These are phyloP conservation scores for Platynereis dumerilii DNA, from an alignment of 2,888 invertebrate genomes.

Conservation along the genomic window DNA sequence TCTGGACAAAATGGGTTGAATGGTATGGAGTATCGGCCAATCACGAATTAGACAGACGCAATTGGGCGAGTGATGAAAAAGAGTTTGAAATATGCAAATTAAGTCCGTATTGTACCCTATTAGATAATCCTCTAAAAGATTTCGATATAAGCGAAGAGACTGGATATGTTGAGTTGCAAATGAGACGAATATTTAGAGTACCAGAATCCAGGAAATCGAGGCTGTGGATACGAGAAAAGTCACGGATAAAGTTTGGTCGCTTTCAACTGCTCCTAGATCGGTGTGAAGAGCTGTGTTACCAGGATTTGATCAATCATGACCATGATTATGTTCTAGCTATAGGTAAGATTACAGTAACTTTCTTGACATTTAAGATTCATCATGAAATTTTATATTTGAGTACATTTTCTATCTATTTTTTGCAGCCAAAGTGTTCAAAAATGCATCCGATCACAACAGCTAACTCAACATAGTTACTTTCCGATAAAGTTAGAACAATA, in stretches of 20 bases:
- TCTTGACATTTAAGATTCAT: too few relatives aligned
- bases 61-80: slow-evolving; percentile 39
- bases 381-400: too few relatives aligned
- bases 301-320: slow-evolving; percentile 29
- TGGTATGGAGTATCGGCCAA: slow-evolving; percentile 42
- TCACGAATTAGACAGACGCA: slow-evolving; percentile 39
- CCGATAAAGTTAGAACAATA: too few relatives aligned
- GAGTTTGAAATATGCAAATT: slow-evolving; percentile 38
- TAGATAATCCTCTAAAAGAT: slow-evolving; percentile 35
- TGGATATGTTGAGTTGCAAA: slow-evolving; percentile 37
- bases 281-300: slow-evolving; percentile 27
- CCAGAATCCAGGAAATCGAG: slow-evolving; percentile 26
- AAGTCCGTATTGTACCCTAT: slow-evolving; percentile 35
- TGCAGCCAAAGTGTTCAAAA: too few relatives aligned
- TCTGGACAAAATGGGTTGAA: slow-evolving; percentile 42
- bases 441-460: too few relatives aligned
- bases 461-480: too few relatives aligned
- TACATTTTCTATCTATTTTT: too few relatives aligned
- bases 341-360: too few relatives aligned
- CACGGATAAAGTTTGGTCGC: slow-evolving; percentile 17
- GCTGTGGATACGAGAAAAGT: slow-evolving; percentile 37
- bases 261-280: slow-evolving; percentile 32
- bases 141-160: slow-evolving; percentile 36
- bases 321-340: slow-evolving; percentile 36
- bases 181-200: slow-evolving; percentile 34